Base-by-base conservation (phyloP, 2,113 vertebrate genomes). In the Passer domesticus region DNA sequence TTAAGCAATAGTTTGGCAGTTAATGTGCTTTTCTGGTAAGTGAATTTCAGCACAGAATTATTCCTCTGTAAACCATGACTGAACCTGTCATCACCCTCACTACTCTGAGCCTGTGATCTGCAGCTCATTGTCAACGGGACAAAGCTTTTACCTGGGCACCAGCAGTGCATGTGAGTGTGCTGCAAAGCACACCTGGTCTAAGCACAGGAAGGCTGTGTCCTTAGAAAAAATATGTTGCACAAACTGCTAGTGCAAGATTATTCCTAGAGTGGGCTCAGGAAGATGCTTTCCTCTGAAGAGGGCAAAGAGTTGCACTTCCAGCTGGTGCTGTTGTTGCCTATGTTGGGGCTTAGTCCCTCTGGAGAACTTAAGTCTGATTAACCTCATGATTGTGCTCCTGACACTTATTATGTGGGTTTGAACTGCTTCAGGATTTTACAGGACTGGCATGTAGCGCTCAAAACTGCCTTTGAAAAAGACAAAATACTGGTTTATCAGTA, bases 61-160 rank as follows among this genome's bases (percentile, higher is more conserved):
- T 82, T 82, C 33, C 35, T 15, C 33, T 46, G 28, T 31, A 41
- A 70, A 59, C 14, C 25, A 1, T 63, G 52, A 15, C 31, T 43
- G 52, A 13, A 41, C 5, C 27, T 77, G 31, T 87, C 30, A 19
- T 60, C 53, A 31, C 27, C 35, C 21, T 88, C 39, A 1, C 30
- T 79, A 31, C 21, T 70, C 22, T 50, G 52, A 75, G 47, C 9
- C 1, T 17, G 17, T 35, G 37, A 56, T 52, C 21, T 55, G n/a
- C 75, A 78, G 62, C 37, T 79, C 5, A 0, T 28, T 76, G 59
- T 43, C 50, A 39, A 2, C 0, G 0, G 27, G 28, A 58, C 56
- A 28, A 55, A 46, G 37, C 33, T 63, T 92, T 76, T 60, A 35
- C 24, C 43, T 55, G 67, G 33, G 27, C 33, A 50, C 20, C 25